Evolutionary conservation across 2,888 invertebrate species (phyloP).

Genomic region (Drosophila maculinotata): DNA sequence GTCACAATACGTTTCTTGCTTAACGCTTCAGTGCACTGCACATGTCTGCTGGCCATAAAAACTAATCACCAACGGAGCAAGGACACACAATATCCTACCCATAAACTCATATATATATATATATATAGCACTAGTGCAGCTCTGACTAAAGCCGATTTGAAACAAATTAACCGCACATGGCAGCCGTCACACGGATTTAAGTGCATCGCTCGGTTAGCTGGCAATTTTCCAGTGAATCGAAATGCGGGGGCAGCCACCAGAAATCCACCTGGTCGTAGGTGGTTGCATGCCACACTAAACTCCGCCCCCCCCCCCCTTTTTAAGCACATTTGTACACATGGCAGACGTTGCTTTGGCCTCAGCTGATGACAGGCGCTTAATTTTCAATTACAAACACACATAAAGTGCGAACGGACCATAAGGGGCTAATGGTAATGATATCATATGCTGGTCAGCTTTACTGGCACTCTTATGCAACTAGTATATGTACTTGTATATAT

Average conservation of each 20-base stretch:
- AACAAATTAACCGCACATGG: constrained; percentile 75
- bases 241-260: constrained; percentile 25
- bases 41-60: constrained; percentile 40
- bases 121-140: not conserved
- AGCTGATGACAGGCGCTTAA: constrained; percentile 71
- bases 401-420: constrained; percentile 52
- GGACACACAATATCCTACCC: constrained; percentile 22
- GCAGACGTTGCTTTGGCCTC: constrained; percentile 1
- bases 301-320: not conserved
- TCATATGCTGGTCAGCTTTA: constrained; percentile 56
- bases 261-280: constrained; percentile 18
- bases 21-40: constrained; percentile 15
- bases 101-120: not conserved
- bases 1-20: constrained; percentile 13
- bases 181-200: constrained; percentile 67
- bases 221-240: constrained; percentile 68
- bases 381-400: constrained; percentile 72
- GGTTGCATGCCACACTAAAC: constrained; percentile 12
- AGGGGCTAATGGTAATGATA: constrained; percentile 44
- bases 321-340: not conserved
- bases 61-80: constrained; percentile 44
- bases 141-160: constrained; percentile 65
- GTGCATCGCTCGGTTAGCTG: constrained; percentile 66
- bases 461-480: constrained; percentile 10
- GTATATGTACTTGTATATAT: not conserved